phyloP scores from a whole-genome alignment of 2,797 vertebrate genomes.

The Moxostoma hubbsi region DNA sequence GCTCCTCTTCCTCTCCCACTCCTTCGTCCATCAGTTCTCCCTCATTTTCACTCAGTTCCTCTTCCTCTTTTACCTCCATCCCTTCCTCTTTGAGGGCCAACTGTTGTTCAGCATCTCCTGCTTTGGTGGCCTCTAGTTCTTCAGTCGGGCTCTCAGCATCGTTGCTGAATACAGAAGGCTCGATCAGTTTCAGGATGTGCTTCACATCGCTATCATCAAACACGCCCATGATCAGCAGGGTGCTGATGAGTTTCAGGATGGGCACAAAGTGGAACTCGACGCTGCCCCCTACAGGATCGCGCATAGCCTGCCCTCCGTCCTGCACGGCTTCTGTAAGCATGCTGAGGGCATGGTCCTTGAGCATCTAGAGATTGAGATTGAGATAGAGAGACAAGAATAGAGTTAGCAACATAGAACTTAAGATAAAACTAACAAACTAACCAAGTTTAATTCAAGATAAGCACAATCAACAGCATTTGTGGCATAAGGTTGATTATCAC shows the following conservation, averaged over 20 bases:
- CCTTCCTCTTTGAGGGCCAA: conserved; percentile 55
- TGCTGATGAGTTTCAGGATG: conserved; percentile 91
- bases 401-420: conserved; percentile 8
- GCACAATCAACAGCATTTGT: too few relatives aligned
- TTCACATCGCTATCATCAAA: conserved; percentile 88
- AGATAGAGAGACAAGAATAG: background rate
- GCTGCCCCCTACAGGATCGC: conserved; percentile 92
- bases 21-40: conserved; percentile 67
- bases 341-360: conserved; percentile 86
- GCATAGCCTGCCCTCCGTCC: conserved; percentile 89
- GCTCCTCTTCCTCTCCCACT: conserved; percentile 57
- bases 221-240: conserved; percentile 91
- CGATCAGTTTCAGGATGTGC: conserved; percentile 91
- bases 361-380: conserved; percentile 59
- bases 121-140: conserved; percentile 61
- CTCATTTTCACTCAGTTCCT: conserved; percentile 66
- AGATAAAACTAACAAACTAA: background rate
- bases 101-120: conserved; percentile 65
- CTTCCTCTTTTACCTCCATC: conserved; percentile 67
- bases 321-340: conserved; percentile 93
- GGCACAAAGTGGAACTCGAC: conserved; percentile 96
- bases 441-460: background rate
- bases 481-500: too few relatives aligned
- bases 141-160: conserved; percentile 62
- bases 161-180: conserved; percentile 86